These are phyloP conservation scores for Pipistrellus nathusii DNA, from an alignment of 2,797 vertebrate species.

Conservation along the genomic window DNA sequence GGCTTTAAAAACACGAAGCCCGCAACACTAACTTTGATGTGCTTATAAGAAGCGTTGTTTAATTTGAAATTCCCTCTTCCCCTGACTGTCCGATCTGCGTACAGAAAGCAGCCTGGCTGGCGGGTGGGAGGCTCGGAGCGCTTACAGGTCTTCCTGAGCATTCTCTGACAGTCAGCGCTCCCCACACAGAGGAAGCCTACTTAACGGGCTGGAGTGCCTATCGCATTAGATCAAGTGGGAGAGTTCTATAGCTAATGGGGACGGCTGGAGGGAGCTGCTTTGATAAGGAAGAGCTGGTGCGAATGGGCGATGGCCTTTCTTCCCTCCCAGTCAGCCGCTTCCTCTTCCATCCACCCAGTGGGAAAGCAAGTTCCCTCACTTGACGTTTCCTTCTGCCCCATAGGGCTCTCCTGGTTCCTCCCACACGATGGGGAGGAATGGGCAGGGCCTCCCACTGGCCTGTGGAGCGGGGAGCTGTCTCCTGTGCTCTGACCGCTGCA, in stretches of 20 bases:
- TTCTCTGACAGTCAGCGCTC: constrained; percentile 63
- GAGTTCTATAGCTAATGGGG: constrained; percentile 14
- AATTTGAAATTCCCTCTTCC: constrained; percentile 2
- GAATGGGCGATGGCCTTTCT: constrained; percentile 41
- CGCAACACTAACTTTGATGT: not conserved
- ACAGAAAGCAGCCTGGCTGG: not conserved
- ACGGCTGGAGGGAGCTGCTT: not conserved
- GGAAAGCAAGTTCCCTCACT: constrained; percentile 62
- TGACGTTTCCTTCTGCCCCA: constrained; percentile 52
- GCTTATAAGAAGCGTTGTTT: not conserved
- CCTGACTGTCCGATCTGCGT: not conserved
- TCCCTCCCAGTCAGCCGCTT: not conserved
- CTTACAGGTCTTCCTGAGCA: not conserved
- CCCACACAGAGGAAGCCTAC: not conserved
- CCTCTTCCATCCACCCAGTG: constrained; percentile 17
- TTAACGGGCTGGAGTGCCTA: constrained; percentile 56
- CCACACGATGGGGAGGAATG: not conserved
- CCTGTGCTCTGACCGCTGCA: too few relatives aligned
- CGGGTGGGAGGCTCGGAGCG: not conserved
- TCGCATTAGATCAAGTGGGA: constrained; percentile 20
- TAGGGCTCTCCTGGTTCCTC: constrained; percentile 6
- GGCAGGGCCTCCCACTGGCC: not conserved
- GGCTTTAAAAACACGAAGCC: not conserved
- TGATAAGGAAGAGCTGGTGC: not conserved
- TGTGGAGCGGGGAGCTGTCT: too few relatives aligned